A percentile compares a stretch with the other conserved stretches of the same genome.
Conservation (phyloP, 2,888 invertebrate genomes). For the Nemoura dubitans region DNA sequence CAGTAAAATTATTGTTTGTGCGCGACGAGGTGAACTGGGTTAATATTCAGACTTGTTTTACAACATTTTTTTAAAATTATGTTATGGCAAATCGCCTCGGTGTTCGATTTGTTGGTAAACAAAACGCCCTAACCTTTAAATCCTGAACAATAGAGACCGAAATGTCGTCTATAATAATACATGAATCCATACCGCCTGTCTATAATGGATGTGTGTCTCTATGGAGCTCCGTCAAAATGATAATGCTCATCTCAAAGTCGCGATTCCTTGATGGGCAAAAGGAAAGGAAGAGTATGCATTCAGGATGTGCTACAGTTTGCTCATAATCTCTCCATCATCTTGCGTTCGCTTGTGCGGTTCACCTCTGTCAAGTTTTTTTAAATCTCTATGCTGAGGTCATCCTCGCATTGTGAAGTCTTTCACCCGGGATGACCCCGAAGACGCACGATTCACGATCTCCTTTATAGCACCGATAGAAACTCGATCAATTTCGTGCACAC, state of each 20-base stretch:
- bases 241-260: too few species aligned
- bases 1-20: background rate
- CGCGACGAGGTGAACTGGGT: background rate
- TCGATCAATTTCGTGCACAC: background rate
- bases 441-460: background rate
- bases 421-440: background rate
- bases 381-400: background rate
- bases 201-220: too few species aligned
- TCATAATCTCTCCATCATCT: background rate
- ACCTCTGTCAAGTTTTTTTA: background rate
- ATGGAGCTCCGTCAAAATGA: too few species aligned
- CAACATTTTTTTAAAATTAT: too few species aligned
- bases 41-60: too few species aligned
- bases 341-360: conserved; percentile 4
- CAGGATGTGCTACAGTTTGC: background rate
- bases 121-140: too few species aligned
- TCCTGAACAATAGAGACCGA: too few species aligned
- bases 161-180: too few species aligned
- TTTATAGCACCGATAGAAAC: background rate
- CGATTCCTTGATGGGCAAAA: too few species aligned
- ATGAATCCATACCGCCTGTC: too few species aligned
- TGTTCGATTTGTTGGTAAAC: too few species aligned
- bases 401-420: background rate
- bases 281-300: background rate
- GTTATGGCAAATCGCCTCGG: too few species aligned